These are phyloP conservation scores for Mohoua ochrocephala DNA, from an alignment of 2,113 vertebrate species.

Conservation along the genomic window DNA sequence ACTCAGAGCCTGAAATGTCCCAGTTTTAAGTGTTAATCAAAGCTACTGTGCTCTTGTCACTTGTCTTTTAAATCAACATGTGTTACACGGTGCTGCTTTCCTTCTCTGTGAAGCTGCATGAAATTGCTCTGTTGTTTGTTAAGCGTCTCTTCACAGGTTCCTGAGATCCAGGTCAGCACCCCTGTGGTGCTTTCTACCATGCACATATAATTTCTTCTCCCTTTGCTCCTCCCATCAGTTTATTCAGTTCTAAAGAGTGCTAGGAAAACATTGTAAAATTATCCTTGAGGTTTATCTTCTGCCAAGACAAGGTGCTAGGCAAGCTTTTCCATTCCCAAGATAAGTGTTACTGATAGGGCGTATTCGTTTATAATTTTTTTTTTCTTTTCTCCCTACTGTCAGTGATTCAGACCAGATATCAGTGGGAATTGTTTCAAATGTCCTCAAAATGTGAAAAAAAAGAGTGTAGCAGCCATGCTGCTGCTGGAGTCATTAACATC, in stretches of 20 bases:
- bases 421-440: neutral
- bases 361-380: neutral
- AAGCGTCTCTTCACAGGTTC: neutral
- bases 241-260: neutral
- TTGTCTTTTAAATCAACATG: neutral
- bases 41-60: neutral
- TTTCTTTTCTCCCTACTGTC: neutral
- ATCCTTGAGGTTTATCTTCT: neutral
- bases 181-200: neutral
- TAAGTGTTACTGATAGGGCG: neutral
- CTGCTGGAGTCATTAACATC: neutral
- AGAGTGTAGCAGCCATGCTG: neutral
- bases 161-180: neutral
- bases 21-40: neutral
- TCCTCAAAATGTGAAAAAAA: neutral
- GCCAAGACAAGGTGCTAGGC: slow-evolving; percentile 17
- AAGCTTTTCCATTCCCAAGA: neutral
- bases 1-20: neutral
- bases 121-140: neutral
- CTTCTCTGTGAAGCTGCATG: neutral
- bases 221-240: neutral
- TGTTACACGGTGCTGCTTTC: neutral
- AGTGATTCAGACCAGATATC: neutral
- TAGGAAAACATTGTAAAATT: neutral
- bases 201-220: neutral